phyloP scores from a whole-genome alignment of 2,113 vertebrate species.

The Gallinago media region DNA sequence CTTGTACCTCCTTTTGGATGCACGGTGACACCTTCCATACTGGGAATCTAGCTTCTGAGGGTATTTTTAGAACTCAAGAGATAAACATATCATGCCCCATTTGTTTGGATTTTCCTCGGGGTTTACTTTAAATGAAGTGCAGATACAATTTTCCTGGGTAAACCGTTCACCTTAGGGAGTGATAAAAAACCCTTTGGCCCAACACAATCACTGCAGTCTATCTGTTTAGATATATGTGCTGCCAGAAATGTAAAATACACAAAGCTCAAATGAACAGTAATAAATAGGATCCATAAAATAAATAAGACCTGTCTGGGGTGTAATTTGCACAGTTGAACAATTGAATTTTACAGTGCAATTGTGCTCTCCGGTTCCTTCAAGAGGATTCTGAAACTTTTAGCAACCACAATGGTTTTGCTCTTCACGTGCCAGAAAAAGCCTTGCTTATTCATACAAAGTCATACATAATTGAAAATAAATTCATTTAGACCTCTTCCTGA shows the following conservation, averaged over 20 bases:
- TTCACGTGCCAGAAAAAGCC: background rate
- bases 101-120: constrained; percentile 51
- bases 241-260: constrained; percentile 65
- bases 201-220: background rate
- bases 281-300: constrained; percentile 71
- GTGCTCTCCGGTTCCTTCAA: constrained; percentile 31
- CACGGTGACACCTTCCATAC: background rate
- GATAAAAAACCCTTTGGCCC: constrained; percentile 50
- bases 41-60: background rate
- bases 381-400: constrained; percentile 25
- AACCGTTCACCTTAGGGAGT: constrained; percentile 39
- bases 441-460: background rate
- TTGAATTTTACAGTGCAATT: constrained; percentile 51
- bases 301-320: constrained; percentile 61
- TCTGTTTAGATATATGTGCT: constrained; percentile 54
- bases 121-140: constrained; percentile 53
- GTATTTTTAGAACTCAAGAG: background rate
- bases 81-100: constrained; percentile 24
- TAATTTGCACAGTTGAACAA: constrained; percentile 56
- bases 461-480: background rate
- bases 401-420: background rate
- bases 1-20: background rate
- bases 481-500: background rate
- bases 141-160: constrained; percentile 54
- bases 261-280: constrained; percentile 65